phyloP scores from a whole-genome alignment of 2,888 invertebrate species.

The Digitonthophagus gazella region DNA sequence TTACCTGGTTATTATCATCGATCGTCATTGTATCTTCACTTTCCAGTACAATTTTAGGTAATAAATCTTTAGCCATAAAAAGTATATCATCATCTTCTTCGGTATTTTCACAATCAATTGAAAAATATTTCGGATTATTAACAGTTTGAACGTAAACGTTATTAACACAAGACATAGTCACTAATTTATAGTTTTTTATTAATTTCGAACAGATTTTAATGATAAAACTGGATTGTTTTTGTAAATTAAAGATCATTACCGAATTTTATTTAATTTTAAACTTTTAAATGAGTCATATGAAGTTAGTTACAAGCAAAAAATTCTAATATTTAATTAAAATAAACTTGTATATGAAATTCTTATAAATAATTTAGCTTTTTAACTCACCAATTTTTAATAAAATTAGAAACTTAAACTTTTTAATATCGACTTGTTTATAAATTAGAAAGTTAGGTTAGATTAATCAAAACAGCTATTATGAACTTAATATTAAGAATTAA shows the following conservation, averaged over 20 bases:
- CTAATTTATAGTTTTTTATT: neutral
- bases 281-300: neutral
- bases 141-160: slow-evolving; percentile 2
- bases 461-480: no score
- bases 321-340: no score
- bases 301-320: neutral
- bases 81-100: slow-evolving; percentile 40
- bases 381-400: neutral
- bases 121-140: neutral
- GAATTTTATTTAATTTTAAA: neutral
- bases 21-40: neutral
- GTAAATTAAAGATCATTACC: neutral
- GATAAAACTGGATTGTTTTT: neutral
- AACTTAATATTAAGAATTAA: no score
- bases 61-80: slow-evolving; percentile 35
- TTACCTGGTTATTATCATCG: neutral
- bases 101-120: slow-evolving; percentile 23
- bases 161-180: neutral
- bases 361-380: neutral
- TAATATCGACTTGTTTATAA: neutral
- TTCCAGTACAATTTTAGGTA: slow-evolving; percentile 31
- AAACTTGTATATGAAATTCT: no score
- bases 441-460: neutral
- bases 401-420: neutral
- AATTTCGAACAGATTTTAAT: neutral